Evolutionary conservation across 1,140 invertebrate species (phyloP).

Genomic region (Prorops nasuta): DNA sequence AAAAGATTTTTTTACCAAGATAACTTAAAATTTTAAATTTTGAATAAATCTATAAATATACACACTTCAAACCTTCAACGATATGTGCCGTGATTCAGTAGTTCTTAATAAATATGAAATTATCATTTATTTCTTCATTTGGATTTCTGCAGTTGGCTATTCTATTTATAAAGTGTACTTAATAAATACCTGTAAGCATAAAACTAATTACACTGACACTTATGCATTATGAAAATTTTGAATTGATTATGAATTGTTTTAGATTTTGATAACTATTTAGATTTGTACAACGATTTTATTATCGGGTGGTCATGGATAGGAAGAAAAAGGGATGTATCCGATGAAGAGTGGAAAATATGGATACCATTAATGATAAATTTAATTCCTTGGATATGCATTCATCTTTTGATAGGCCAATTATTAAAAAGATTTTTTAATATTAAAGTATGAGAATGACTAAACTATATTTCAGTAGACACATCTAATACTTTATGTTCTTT

Average conservation of each 20-base stretch:
- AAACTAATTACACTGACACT: conserved; percentile 1
- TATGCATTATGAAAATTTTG: background rate
- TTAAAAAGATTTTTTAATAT: conserved; percentile 32
- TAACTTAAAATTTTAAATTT: background rate
- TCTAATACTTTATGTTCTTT: conserved; percentile 8
- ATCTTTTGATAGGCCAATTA: conserved; percentile 42
- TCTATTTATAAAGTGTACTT: conserved; percentile 43
- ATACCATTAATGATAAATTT: conserved; percentile 45
- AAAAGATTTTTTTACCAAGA: conserved; percentile 3
- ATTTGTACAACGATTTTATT: conserved; percentile 42
- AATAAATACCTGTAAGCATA: background rate
- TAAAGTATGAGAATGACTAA: conserved; percentile 16
- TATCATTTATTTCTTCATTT: conserved; percentile 33
- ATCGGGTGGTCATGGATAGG: conserved; percentile 52
- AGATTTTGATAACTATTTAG: conserved; percentile 43
- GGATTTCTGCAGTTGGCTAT: conserved; percentile 42
- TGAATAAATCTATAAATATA: background rate
- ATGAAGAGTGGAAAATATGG: conserved; percentile 60
- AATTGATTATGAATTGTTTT: conserved; percentile 13
- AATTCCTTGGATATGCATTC: conserved; percentile 48
- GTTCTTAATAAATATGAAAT: conserved; percentile 31
- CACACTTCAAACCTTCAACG: conserved; percentile 17
- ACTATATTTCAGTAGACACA: conserved; percentile 4
- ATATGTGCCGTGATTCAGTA: conserved; percentile 4
- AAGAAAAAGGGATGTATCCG: conserved; percentile 53